These are phyloP conservation scores for Netelia melanura DNA, from an alignment of 2,888 invertebrate genomes.

Conservation along the genomic window DNA sequence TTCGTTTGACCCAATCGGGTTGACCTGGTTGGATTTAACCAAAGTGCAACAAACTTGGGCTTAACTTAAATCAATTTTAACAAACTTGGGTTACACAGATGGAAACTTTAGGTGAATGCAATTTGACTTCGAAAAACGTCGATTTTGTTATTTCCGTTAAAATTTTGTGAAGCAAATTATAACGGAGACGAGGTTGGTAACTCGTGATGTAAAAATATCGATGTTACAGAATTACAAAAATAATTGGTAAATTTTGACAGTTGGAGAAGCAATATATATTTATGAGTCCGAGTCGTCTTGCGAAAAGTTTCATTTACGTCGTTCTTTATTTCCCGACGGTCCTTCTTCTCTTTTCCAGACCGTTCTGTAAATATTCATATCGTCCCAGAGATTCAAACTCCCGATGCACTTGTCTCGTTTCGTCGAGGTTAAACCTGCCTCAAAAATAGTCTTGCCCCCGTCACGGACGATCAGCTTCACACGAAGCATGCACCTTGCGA, in stretches of 20 bases:
- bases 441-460: slow-evolving; percentile 63
- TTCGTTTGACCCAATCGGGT: too few species aligned
- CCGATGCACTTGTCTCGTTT: not conserved
- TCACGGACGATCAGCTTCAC: slow-evolving; percentile 64
- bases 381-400: slow-evolving; percentile 10
- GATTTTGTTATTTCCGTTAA: too few species aligned
- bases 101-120: not conserved
- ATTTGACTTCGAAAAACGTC: too few species aligned
- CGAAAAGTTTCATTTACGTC: slow-evolving; percentile 17
- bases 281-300: too few species aligned
- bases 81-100: not conserved
- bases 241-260: too few species aligned
- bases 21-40: not conserved
- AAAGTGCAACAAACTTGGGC: not conserved
- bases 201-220: too few species aligned
- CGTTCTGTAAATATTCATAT: not conserved
- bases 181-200: too few species aligned
- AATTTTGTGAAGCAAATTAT: too few species aligned
- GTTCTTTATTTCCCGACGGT: not conserved
- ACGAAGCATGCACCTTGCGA: slow-evolving; percentile 65
- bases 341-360: slow-evolving; percentile 14
- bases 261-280: too few species aligned
- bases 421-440: slow-evolving; percentile 36
- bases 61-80: not conserved
- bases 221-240: too few species aligned